Evolutionary conservation across 2,888 invertebrate species (phyloP).

Genomic region (Diaprepes abbreviatus): DNA sequence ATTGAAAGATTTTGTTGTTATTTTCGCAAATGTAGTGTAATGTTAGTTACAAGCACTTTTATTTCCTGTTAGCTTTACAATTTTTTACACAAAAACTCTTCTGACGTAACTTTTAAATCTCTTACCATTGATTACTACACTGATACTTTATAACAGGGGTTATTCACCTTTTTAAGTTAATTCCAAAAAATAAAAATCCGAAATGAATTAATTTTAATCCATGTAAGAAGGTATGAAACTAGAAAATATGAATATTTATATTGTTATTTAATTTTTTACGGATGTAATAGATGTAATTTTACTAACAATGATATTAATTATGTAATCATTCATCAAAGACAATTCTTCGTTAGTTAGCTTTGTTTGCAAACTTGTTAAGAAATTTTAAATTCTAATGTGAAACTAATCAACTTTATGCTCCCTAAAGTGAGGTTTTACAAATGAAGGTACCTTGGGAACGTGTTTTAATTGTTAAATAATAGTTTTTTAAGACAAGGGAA

Average conservation of each 20-base stretch:
- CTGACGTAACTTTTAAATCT: too few species aligned
- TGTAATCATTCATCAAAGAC: neutral
- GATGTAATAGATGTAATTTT: too few species aligned
- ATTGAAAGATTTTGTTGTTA: too few species aligned
- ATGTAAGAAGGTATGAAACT: neutral
- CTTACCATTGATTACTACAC: too few species aligned
- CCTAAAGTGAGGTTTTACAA: neutral
- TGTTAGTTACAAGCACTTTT: too few species aligned
- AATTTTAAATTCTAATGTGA: slow-evolving; percentile 10
- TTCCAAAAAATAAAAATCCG: neutral
- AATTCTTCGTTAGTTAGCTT: neutral
- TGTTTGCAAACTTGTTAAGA: neutral
- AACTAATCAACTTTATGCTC: slow-evolving; percentile 7
- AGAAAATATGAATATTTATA: neutral
- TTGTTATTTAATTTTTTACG: slow-evolving; percentile 1
- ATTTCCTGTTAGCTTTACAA: too few species aligned
- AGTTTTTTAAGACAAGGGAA: neutral
- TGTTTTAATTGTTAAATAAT: slow-evolving; percentile 3
- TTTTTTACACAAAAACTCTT: too few species aligned
- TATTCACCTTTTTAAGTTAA: neutral
- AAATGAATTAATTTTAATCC: neutral
- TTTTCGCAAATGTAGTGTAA: too few species aligned
- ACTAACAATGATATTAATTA: neutral
- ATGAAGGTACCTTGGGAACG: slow-evolving; percentile 1
- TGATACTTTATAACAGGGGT: too few species aligned